These are phyloP conservation scores for Apomyelois bistriatella DNA, from an alignment of 2,888 invertebrate genomes.

Conservation along the genomic window DNA sequence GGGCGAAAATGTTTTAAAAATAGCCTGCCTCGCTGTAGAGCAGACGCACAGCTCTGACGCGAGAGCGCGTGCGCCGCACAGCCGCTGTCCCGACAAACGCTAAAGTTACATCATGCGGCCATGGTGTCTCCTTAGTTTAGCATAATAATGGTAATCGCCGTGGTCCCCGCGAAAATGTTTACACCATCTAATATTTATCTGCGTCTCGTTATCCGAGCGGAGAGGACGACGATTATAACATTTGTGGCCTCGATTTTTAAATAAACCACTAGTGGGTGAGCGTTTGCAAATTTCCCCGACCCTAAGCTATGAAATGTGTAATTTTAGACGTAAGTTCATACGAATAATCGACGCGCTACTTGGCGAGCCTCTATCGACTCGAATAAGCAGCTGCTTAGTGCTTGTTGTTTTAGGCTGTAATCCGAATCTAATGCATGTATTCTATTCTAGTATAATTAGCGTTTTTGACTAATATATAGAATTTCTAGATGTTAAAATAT, in stretches of 20 bases:
- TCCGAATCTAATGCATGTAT: slow-evolving; percentile 43
- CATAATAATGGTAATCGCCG: slow-evolving; percentile 51
- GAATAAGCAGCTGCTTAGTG: slow-evolving; percentile 52
- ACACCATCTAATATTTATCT: not conserved
- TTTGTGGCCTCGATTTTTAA: slow-evolving; percentile 76
- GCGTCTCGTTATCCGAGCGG: slow-evolving; percentile 10
- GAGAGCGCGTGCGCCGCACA: not conserved
- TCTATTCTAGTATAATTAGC: slow-evolving; percentile 50
- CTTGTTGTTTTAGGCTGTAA: slow-evolving; percentile 44
- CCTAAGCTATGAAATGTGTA: slow-evolving; percentile 76
- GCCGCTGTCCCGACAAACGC: slow-evolving; percentile 44
- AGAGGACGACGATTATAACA: slow-evolving; percentile 52
- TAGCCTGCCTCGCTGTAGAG: too few species aligned
- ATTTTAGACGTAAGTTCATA: slow-evolving; percentile 45
- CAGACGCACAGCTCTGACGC: too few species aligned
- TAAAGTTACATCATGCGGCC: slow-evolving; percentile 76
- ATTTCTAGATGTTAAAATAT: slow-evolving; percentile 43
- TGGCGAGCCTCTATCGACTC: slow-evolving; percentile 33
- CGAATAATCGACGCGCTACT: slow-evolving; percentile 26
- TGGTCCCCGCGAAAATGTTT: slow-evolving; percentile 30
- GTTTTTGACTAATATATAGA: slow-evolving; percentile 43
- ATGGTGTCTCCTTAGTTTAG: slow-evolving; percentile 69
- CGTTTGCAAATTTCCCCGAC: slow-evolving; percentile 49
- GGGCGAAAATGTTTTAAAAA: too few species aligned
- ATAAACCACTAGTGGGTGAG: slow-evolving; percentile 41